Conservation (phyloP, 2,113 vertebrate species). For the Phylloscopus whistleri region DNA sequence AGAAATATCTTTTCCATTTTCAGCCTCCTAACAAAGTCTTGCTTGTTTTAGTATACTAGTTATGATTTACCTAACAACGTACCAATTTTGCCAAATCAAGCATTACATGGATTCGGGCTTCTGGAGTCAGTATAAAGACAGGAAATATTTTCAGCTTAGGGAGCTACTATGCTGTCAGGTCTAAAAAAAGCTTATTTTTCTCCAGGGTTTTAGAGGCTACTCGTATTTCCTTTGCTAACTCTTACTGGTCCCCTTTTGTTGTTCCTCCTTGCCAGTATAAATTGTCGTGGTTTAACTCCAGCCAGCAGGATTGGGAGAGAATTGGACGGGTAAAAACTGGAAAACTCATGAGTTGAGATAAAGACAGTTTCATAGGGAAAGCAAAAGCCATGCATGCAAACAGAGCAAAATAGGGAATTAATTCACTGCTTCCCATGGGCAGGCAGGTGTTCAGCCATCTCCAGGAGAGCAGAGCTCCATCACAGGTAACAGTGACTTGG, state of each 20-base stretch:
- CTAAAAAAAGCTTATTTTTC: not conserved
- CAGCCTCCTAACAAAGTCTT: not conserved
- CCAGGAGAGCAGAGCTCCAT: not conserved
- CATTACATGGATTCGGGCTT: not conserved
- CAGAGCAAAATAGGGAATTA: not conserved
- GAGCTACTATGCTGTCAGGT: not conserved
- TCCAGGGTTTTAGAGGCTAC: not conserved
- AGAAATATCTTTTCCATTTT: not conserved
- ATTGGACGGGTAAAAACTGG: not conserved
- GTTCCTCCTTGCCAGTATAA: not conserved
- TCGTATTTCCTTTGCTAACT: not conserved
- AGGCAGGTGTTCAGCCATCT: not conserved
- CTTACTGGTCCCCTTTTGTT: not conserved
- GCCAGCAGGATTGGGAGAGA: not conserved
- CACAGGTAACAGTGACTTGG: not conserved
- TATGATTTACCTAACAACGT: not conserved
- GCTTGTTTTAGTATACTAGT: not conserved
- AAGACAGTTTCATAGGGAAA: not conserved
- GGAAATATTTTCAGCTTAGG: not conserved
- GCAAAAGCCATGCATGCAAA: not conserved
- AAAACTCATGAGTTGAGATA: not conserved
- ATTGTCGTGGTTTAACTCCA: not conserved
- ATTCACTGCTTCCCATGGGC: too few species aligned
- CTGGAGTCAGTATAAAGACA: not conserved
- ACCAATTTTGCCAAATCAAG: not conserved